Percentiles rank a stretch among this genome's conserved stretches.
These are phyloP conservation scores for Pandemis corylana DNA, from an alignment of 2,888 invertebrate species.

Conservation along the genomic window DNA sequence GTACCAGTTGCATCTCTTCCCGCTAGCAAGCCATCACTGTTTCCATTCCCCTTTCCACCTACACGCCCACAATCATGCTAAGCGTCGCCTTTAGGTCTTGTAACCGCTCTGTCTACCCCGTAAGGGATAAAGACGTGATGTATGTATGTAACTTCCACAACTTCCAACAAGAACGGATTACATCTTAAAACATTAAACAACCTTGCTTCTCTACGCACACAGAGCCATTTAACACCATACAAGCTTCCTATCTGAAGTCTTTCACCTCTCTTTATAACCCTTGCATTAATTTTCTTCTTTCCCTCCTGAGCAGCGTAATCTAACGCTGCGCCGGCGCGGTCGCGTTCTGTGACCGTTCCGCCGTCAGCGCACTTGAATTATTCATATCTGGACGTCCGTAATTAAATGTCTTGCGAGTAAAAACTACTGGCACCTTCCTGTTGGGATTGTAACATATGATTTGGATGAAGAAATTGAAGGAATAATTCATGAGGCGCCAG, in stretches of 20 bases:
- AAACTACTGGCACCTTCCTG: conserved; percentile 76
- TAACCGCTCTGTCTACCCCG: too few species aligned
- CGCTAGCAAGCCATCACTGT: too few species aligned
- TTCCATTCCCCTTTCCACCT: too few species aligned
- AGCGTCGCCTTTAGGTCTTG: too few species aligned
- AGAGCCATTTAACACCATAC: background rate
- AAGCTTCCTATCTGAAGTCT: background rate
- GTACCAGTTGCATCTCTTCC: too few species aligned
- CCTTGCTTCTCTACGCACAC: background rate
- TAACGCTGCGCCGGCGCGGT: conserved; percentile 63
- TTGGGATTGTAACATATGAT: conserved; percentile 62
- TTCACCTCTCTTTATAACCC: conserved; percentile 2
- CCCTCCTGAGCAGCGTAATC: conserved; percentile 19
- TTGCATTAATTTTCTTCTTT: conserved; percentile 25
- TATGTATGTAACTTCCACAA: too few species aligned
- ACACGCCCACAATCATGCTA: too few species aligned
- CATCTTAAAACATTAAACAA: background rate
- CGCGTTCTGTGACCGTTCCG: conserved; percentile 81
- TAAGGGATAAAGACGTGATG: too few species aligned
- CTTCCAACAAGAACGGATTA: too few species aligned
- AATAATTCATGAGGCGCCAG: conserved; percentile 39
- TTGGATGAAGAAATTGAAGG: conserved; percentile 44
- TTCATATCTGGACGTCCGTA: conserved; percentile 72
- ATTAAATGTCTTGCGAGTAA: conserved; percentile 78
- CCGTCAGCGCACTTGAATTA: conserved; percentile 72